Evolutionary conservation across 2,113 vertebrate species (phyloP).

Genomic region (Solenodon paradoxus): DNA sequence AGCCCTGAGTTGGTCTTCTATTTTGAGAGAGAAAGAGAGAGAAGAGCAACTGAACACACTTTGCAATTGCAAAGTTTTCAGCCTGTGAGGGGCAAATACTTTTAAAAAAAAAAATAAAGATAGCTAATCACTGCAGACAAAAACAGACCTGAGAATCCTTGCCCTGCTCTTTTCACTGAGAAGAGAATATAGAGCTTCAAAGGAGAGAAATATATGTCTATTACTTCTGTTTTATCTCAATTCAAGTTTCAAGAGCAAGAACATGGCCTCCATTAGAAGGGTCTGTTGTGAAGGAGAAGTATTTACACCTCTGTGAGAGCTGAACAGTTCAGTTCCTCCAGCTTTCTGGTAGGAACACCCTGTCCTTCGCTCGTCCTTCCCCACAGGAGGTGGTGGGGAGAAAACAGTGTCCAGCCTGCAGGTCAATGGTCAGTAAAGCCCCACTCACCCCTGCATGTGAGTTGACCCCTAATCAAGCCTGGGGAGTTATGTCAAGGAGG

Average conservation of each 20-base stretch:
- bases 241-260: neutral
- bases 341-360: too few relatives aligned
- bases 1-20: neutral
- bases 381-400: neutral
- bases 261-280: neutral
- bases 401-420: neutral
- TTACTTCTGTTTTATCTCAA: neutral
- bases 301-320: neutral
- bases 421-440: neutral
- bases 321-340: neutral
- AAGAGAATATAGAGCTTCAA: neutral
- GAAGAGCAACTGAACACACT: neutral
- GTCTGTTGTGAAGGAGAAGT: neutral
- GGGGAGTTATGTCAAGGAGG: neutral
- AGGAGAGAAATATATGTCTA: neutral
- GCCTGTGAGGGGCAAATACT: neutral
- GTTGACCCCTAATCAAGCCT: neutral
- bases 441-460: accelerated
- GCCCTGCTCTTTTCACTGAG: neutral
- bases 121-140: neutral
- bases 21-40: neutral
- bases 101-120: neutral
- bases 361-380: neutral
- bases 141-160: neutral
- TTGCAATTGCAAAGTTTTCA: neutral